Evolutionary conservation across 2,113 vertebrate genomes (phyloP).

Genomic region (Puntigrus tetrazona): DNA sequence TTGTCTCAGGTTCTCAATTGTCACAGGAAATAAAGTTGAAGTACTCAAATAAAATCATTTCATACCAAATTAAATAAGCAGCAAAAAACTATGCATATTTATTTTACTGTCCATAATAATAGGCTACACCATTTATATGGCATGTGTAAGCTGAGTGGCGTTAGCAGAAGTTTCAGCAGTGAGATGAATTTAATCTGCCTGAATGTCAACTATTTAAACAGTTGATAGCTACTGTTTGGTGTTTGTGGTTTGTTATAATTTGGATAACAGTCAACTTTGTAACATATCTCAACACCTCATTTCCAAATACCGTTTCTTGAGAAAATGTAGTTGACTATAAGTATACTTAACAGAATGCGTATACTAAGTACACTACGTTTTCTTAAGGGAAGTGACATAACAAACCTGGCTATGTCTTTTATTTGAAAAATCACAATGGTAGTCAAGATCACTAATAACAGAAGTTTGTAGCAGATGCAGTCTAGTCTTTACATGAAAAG

Average conservation of each 20-base stretch:
- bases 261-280: background rate
- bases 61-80: background rate
- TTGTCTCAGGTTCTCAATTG: background rate
- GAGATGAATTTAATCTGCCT: background rate
- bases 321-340: conserved; percentile 83
- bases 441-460: background rate
- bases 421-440: background rate
- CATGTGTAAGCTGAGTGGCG: background rate
- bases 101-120: background rate
- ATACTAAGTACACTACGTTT: conserved; percentile 86
- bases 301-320: conserved; percentile 63
- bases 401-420: background rate
- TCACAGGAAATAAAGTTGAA: background rate
- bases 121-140: background rate
- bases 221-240: background rate
- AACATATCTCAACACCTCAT: background rate
- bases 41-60: background rate
- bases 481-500: background rate
- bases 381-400: conserved; percentile 66
- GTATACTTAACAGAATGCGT: conserved; percentile 73
- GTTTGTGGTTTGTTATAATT: background rate
- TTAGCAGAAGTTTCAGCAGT: background rate
- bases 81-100: background rate
- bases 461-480: background rate
- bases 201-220: background rate